Conservation (phyloP, 2,797 vertebrate species). For the Anabas testudineus region DNA sequence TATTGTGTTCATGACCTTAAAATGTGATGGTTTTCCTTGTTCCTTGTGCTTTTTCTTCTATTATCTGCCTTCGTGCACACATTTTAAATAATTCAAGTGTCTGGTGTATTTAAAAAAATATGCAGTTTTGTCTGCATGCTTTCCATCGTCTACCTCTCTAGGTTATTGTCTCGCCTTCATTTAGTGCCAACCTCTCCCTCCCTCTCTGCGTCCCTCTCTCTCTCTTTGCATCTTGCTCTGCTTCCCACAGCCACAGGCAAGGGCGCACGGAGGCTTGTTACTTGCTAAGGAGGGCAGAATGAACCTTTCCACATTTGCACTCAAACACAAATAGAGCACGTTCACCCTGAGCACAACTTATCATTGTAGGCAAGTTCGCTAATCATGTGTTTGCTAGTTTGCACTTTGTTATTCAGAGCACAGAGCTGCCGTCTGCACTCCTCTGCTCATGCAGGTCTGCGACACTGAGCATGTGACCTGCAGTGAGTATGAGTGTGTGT, state of each 20-base stretch:
- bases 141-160: background rate
- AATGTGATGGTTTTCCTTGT: background rate
- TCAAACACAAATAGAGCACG: constrained; percentile 18
- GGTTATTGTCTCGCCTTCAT: background rate
- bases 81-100: constrained; percentile 1
- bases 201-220: background rate
- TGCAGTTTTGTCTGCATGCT: constrained; percentile 3
- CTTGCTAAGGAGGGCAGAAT: constrained; percentile 57
- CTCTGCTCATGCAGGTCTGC: background rate
- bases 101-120: background rate
- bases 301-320: constrained; percentile 32
- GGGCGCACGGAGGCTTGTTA: constrained; percentile 46
- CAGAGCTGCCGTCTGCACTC: constrained; percentile 9
- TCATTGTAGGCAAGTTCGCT: constrained; percentile 12
- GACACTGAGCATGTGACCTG: constrained; percentile 46
- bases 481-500: constrained; percentile 15
- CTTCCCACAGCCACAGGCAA: constrained; percentile 68
- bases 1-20: background rate
- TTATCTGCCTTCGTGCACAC: background rate
- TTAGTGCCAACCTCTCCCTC: constrained; percentile 1
- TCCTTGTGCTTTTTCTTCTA: background rate
- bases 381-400: constrained; percentile 36
- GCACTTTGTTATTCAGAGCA: constrained; percentile 40
- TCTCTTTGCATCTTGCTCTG: constrained; percentile 57
- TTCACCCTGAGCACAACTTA: background rate